phyloP scores from a whole-genome alignment of 1,140 invertebrate genomes.

The Bactericera cockerelli region DNA sequence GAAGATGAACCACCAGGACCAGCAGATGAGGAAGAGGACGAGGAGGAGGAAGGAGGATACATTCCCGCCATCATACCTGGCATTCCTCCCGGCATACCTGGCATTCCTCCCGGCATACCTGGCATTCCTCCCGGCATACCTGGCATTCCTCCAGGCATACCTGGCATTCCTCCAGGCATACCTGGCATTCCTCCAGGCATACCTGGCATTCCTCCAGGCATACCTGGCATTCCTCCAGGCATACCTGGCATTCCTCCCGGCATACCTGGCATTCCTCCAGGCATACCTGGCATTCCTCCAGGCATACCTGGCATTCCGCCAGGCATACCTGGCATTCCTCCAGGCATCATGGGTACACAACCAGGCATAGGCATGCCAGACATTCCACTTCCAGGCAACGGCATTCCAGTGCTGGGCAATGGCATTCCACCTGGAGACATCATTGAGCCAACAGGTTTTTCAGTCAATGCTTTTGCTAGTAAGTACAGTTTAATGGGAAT shows the following conservation, averaged over 20 bases:
- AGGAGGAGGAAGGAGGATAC: background rate
- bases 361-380: background rate
- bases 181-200: too few relatives aligned
- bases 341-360: background rate
- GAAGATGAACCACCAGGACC: slow-evolving; percentile 4
- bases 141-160: background rate
- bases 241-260: too few relatives aligned
- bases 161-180: background rate
- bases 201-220: background rate
- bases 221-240: background rate
- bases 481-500: background rate
- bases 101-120: background rate
- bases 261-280: background rate
- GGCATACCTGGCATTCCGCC: background rate
- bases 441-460: background rate
- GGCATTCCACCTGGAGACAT: background rate
- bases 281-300: slow-evolving; percentile 3
- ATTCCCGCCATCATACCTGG: too few relatives aligned
- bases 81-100: background rate
- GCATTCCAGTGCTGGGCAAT: background rate
- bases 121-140: slow-evolving; percentile 8
- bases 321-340: background rate
- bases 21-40: background rate
- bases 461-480: background rate
- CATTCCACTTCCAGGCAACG: background rate